These are phyloP conservation scores for Volucella bombylans DNA, from an alignment of 2,888 invertebrate species.

Conservation along the genomic window DNA sequence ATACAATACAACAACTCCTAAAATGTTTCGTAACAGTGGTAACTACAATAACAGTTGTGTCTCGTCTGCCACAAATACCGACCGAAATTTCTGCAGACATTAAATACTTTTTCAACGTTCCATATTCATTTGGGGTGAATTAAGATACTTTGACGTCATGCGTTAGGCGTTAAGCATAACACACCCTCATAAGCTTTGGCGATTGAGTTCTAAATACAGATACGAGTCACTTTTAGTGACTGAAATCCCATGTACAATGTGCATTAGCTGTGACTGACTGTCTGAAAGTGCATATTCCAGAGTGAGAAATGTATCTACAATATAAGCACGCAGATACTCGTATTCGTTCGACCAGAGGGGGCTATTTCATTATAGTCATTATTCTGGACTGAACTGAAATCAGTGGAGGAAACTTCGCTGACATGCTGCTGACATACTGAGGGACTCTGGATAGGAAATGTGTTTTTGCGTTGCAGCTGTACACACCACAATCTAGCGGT, in stretches of 20 bases:
- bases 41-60: slow-evolving; percentile 10
- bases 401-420: background rate
- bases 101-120: slow-evolving; percentile 3
- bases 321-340: background rate
- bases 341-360: background rate
- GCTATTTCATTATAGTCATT: background rate
- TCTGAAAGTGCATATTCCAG: background rate
- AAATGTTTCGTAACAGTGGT: slow-evolving; percentile 45
- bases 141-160: slow-evolving; percentile 66
- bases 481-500: slow-evolving; percentile 32
- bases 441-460: slow-evolving; percentile 8
- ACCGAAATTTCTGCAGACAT: slow-evolving; percentile 36
- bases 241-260: slow-evolving; percentile 1
- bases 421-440: background rate
- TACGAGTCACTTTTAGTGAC: background rate
- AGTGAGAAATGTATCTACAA: background rate
- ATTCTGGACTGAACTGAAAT: background rate
- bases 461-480: background rate
- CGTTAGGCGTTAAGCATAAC: slow-evolving; percentile 35
- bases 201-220: slow-evolving; percentile 32
- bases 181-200: slow-evolving; percentile 62
- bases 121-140: slow-evolving; percentile 24
- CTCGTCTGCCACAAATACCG: slow-evolving; percentile 23
- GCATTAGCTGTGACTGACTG: slow-evolving; percentile 25
- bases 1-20: slow-evolving; percentile 20